These are phyloP conservation scores for Barnardius zonarius DNA, from an alignment of 2,113 vertebrate species.

Conservation along the genomic window DNA sequence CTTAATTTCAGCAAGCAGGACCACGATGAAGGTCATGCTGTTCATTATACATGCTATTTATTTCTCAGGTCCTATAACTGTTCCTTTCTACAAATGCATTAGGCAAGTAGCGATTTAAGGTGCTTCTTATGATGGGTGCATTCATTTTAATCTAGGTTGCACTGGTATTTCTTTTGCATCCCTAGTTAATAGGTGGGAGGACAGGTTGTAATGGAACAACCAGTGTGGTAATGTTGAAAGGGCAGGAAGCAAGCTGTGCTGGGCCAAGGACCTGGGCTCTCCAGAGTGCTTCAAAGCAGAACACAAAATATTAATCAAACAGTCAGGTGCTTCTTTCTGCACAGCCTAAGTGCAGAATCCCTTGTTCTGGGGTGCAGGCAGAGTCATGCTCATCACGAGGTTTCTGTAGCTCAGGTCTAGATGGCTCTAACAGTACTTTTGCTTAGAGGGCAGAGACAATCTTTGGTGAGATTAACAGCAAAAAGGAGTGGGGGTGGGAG, in stretches of 20 bases:
- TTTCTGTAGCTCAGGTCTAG: not conserved
- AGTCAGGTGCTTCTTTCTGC: constrained; percentile 31
- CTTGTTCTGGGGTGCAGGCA: constrained; percentile 23
- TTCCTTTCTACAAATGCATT: not conserved
- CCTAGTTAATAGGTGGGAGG: not conserved
- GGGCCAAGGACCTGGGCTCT: not conserved
- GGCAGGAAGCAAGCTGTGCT: constrained; percentile 38
- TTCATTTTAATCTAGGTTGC: not conserved
- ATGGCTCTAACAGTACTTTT: not conserved
- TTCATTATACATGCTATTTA: not conserved
- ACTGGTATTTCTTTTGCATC: constrained; percentile 2
- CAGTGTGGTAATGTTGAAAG: not conserved
- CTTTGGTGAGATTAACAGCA: not conserved
- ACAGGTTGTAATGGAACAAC: constrained; percentile 10
- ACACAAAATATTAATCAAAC: constrained; percentile 8
- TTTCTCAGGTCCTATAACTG: not conserved
- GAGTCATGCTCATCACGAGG: not conserved
- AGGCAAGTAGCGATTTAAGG: not conserved
- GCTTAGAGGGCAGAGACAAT: not conserved
- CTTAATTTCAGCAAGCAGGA: not conserved
- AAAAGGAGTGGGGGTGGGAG: not conserved
- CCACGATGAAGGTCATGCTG: not conserved
- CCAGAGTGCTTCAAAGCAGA: not conserved
- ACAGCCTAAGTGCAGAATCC: not conserved
- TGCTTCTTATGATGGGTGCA: rapidly evolving